Evolutionary conservation across 2,888 invertebrate genomes (phyloP), one percentile per base, ranked within the genome.

Genomic region (Pandemis corylana): DNA sequence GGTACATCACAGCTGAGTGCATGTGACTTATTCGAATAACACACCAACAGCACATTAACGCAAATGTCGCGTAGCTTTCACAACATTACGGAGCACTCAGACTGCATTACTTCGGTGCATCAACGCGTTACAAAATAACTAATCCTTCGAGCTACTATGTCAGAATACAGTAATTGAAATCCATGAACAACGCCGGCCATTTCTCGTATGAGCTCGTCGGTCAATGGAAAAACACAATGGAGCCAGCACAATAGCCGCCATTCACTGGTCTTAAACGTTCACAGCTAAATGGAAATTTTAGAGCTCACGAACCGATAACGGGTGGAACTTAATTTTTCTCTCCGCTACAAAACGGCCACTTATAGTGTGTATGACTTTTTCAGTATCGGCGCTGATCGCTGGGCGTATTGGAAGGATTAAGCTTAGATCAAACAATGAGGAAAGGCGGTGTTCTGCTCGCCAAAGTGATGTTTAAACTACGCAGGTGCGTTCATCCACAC

Each of bases 151-250:
- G 85, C 87, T 85, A 88, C 89, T 87, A 85, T 85, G 85, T 87
- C 88, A 85, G 71, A 75, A 75, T 56, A 78, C 81, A 83, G 88
- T 90, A 92, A 92, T 92, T 90, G 90, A 84, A 91, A 89, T 86
- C 89, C 85, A 85, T 83, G 87, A 85, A 79, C 76, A 85, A 79
- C 76, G 81, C 82, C 78, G 82, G 46, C 84, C 83, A 83, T 85
- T 85, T 78, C 85, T 83, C 87, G 87, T 86, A 90, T 89, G 90
- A 89, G 86, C 87, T 85, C 81, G 81, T 81, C 82, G 89, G 87
- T 87, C 93, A 89, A 92, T 92, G 88, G 89, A 90, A 92, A 92
- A 92, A 91, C 87, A 93, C 93, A 93, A 93, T 93, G 81, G 90
- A 71, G 46, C 77, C 79, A 74, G 82, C 81, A 93, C 93, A 93